Base-by-base conservation (phyloP, 37 sponge, comb jelly and placozoan species). In the Ianthella basta region DNA sequence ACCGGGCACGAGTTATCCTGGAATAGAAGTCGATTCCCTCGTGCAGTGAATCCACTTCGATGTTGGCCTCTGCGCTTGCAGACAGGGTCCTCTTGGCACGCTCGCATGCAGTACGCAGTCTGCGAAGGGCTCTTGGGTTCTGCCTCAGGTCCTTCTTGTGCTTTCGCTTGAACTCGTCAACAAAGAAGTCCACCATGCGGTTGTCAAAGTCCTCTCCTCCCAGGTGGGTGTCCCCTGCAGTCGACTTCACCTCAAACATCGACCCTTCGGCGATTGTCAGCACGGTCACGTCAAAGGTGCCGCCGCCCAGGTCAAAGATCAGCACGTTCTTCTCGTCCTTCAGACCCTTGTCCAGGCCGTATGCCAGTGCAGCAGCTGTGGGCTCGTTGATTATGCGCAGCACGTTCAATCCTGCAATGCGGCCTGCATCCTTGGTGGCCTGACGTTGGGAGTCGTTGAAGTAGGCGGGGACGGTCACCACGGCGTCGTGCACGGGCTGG, bases 131-230 rank as follows among this genome's bases (percentile, higher is more conserved):
- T 56, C 95, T 60, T n/a, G 87, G 73, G 83, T 94, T 97, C 30
- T 83, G 67, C 30, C 87, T 83, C 56, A 94, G 65, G 87, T 94
- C 93, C 78, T 92, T 94, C 69, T 86, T 85, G 85, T 94, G 56
- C 66, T 97, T 97, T 25, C 97, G 61, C 80, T 89, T 90, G 86
- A 97, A 97, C 72, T 97, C 97, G 0, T 85, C 79, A 23, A 84
- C 69, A 85, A 97, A 94, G 78, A 88, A 90, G 56, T 82, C 66
- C 53, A 97, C 97, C 92, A 94, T 86, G 23, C 97, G 60, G 80
- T 96, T 96, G 86, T 96, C 97, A 82, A 96, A 96, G 84, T 96
- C 94, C 77, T 94, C 95, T 74, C 97, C 97, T 44, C 97, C 97
- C 59, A 96, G 88, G 60, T 96, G 97, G 27, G 97, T 96, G 81